A percentile compares a stretch with the other conserved stretches of the same genome.
phyloP scores from a whole-genome alignment of 2,113 vertebrate species.

The Lamprotornis superbus region DNA sequence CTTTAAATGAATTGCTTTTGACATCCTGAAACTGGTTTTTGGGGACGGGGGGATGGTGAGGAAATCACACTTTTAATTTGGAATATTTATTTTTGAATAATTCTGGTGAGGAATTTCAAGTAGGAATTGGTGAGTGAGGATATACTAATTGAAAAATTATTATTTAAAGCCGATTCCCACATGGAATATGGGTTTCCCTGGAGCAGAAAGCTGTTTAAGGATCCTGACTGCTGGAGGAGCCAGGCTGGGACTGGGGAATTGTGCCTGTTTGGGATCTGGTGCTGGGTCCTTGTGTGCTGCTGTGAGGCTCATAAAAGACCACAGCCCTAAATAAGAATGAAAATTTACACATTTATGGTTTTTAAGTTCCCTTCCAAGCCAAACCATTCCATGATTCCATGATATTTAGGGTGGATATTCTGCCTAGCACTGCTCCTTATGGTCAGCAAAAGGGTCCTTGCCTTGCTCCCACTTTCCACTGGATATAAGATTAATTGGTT shows the following conservation, averaged over 20 bases:
- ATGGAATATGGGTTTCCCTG: neutral
- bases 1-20: neutral
- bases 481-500: constrained; percentile 42
- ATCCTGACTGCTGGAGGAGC: neutral
- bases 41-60: neutral
- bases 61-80: neutral
- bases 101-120: neutral
- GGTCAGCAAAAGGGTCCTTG: neutral
- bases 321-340: neutral
- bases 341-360: neutral
- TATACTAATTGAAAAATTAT: neutral
- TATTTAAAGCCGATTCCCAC: neutral
- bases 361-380: neutral
- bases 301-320: neutral
- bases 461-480: neutral
- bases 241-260: neutral
- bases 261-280: neutral
- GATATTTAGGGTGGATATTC: neutral
- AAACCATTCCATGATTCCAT: neutral
- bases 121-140: neutral
- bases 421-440: neutral
- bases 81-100: neutral
- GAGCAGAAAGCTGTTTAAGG: neutral
- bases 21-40: rapidly evolving
- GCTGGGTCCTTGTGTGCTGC: neutral